Conservation (phyloP, 92 coral and sea anemone genomes). For the Palythoa heliodiscus region DNA sequence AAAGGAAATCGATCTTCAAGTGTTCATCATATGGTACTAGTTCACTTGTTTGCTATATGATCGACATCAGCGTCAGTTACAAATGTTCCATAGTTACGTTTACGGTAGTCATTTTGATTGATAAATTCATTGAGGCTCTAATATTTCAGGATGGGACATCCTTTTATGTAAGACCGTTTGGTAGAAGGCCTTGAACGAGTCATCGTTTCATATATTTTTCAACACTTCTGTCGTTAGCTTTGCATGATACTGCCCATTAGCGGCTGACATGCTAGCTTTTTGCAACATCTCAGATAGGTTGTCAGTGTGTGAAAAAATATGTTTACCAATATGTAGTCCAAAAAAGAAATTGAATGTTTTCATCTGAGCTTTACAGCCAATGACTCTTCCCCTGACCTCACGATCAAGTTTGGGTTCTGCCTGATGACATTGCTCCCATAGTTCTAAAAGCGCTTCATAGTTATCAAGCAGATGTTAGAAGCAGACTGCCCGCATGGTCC, state of each 20-base stretch:
- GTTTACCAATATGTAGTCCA: conserved; percentile 26
- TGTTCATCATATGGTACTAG: no score
- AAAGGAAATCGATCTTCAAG: no score
- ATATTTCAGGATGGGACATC: conserved; percentile 16
- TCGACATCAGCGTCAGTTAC: conserved; percentile 46
- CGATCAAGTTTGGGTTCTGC: conserved; percentile 12
- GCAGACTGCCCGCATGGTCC: conserved; percentile 62
- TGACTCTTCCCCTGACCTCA: conserved; percentile 18
- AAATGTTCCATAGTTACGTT: no score
- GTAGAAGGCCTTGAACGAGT: conserved; percentile 26
- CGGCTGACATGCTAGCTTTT: conserved; percentile 35
- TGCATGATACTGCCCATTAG: conserved; percentile 31
- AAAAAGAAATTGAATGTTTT: conserved; percentile 15
- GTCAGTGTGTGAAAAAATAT: conserved; percentile 31
- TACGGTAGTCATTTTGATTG: conserved; percentile 49
- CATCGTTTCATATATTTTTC: conserved; percentile 5
- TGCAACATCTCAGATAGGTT: conserved; percentile 41
- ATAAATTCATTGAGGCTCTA: conserved; percentile 26
- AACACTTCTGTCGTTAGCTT: conserved; percentile 25
- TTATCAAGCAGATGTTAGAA: conserved; percentile 53
- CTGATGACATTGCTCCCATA: conserved; percentile 15
- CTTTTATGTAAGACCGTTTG: conserved; percentile 13
- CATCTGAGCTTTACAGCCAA: conserved; percentile 19
- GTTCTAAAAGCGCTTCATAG: conserved; percentile 17
- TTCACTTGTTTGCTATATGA: no score